Evolutionary conservation across 1,140 invertebrate genomes (phyloP), one percentile per base, ranked within the genome.

Genomic region (Lasaia peninsularis): DNA sequence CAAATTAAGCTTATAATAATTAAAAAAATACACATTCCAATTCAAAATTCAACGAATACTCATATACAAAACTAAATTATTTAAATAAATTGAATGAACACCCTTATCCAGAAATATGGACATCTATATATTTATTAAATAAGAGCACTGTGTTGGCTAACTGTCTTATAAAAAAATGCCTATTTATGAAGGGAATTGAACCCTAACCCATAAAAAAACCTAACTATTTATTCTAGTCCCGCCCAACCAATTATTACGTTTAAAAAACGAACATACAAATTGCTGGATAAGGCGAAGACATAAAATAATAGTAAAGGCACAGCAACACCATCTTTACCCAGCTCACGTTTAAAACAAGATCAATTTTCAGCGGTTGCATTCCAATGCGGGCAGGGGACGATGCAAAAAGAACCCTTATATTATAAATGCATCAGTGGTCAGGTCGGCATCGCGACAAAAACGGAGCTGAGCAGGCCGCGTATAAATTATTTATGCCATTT

Each of bases 341-440:
- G 62, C 76, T 83, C 80, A 85, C 81, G 79, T 85, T 82, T 79
- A 72, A 75, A 81, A 83, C 82, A 77, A 81, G 84, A 86, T 86
- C 84, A 85, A 83, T 86, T 86, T 83, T 86, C n/a, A 88, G 82
- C 84, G 82, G 80, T 84, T 77, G 77, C 85, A 88, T 88, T 88
- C 85, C 85, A 67, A 69, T 67, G 77, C 72, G 71, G 73, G 63
- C 73, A 65, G 67, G 76, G 65, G 69, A 83, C 80, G 69, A 57
- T 73, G 80, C 82, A 87, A 87, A 87, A 88, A 86, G 80, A 80
- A 84, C 84, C 84, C 84, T 88, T 86, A 85, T 88, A 88, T 88
- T 88, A 88, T 88, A 88, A 88, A 88, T 88, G 85, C 85, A 88
- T 88, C 85, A 84, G 82, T 81, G 80, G 82, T 84, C 82, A 86